phyloP scores from a whole-genome alignment of 2,113 vertebrate species.

The Ondatra zibethicus region DNA sequence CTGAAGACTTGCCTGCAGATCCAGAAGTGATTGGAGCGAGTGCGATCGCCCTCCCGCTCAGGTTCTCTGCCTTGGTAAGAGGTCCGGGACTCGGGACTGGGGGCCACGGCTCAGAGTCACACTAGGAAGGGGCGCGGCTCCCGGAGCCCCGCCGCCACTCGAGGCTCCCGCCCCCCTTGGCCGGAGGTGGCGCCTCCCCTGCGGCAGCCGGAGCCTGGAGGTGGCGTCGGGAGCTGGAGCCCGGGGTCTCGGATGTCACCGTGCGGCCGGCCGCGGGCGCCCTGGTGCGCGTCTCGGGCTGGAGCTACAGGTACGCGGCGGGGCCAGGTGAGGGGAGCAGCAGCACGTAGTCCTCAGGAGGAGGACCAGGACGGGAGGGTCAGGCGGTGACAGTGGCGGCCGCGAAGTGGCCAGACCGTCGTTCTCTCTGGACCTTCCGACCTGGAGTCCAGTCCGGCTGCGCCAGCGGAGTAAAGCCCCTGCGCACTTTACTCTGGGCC shows the following conservation, averaged over 20 bases:
- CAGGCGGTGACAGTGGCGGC: no score
- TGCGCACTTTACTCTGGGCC: not conserved
- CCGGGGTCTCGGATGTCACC: constrained; percentile 65
- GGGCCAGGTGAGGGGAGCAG: not conserved
- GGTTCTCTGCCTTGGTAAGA: no score
- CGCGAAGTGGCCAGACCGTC: not conserved
- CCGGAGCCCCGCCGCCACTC: not conserved
- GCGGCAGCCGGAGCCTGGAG: constrained; percentile 30
- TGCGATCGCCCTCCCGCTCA: no score
- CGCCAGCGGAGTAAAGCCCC: no score
- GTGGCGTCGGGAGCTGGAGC: constrained; percentile 64
- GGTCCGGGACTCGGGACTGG: not conserved
- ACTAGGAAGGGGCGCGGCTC: constrained; percentile 23
- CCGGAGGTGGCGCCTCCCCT: constrained; percentile 68
- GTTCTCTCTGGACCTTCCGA: not conserved
- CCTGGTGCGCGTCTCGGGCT: not conserved
- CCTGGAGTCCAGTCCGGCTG: not conserved
- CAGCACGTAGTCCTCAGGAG: not conserved
- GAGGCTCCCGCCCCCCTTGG: constrained; percentile 39
- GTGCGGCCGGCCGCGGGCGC: constrained; percentile 19
- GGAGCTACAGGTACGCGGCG: constrained; percentile 45
- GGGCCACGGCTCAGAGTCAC: not conserved
- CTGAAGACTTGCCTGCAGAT: not conserved
- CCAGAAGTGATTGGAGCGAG: no score
- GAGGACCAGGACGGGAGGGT: not conserved